phyloP scores from a whole-genome alignment of 2,888 invertebrate genomes.

The Alcis repandata region DNA sequence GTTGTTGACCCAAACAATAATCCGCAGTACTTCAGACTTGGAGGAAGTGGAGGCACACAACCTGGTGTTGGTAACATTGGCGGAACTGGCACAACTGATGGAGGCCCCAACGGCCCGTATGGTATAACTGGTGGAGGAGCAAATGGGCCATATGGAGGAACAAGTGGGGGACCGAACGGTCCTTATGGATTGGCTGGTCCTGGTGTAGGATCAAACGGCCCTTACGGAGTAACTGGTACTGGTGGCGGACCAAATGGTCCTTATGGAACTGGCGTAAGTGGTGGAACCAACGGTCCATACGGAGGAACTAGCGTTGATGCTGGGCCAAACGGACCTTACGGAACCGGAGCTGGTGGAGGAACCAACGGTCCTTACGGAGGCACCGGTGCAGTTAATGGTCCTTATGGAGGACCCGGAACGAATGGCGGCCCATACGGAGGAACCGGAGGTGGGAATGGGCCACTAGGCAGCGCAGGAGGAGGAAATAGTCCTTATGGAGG shows the following conservation, averaged over 20 bases:
- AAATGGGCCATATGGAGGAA: slow-evolving; percentile 22
- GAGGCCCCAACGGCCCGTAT: slow-evolving; percentile 7
- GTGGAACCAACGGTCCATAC: slow-evolving; percentile 20
- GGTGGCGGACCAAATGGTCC: slow-evolving; percentile 7
- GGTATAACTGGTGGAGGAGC: slow-evolving; percentile 20
- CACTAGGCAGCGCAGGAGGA: slow-evolving; percentile 1
- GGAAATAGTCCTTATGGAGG: slow-evolving; percentile 30
- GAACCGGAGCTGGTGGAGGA: neutral
- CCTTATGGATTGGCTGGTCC: slow-evolving; percentile 1
- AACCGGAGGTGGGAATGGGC: slow-evolving; percentile 23
- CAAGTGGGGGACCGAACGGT: neutral
- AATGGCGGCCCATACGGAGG: slow-evolving; percentile 35
- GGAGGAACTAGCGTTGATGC: neutral
- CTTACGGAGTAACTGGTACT: slow-evolving; percentile 7
- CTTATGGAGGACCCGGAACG: slow-evolving; percentile 8
- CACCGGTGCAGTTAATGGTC: neutral
- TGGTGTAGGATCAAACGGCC: slow-evolving; percentile 1
- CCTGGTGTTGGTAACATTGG: slow-evolving; percentile 17
- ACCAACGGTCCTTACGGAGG: slow-evolving; percentile 23
- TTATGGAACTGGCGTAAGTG: slow-evolving; percentile 3
- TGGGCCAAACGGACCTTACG: slow-evolving; percentile 34
- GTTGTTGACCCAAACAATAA: slow-evolving; percentile 54
- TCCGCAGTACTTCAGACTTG: slow-evolving; percentile 47
- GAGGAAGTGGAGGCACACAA: slow-evolving; percentile 27
- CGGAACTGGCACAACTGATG: slow-evolving; percentile 6